Evolutionary conservation across 2,888 invertebrate genomes (phyloP), one percentile per base, ranked within the genome.

Genomic region (Busseola fusca): DNA sequence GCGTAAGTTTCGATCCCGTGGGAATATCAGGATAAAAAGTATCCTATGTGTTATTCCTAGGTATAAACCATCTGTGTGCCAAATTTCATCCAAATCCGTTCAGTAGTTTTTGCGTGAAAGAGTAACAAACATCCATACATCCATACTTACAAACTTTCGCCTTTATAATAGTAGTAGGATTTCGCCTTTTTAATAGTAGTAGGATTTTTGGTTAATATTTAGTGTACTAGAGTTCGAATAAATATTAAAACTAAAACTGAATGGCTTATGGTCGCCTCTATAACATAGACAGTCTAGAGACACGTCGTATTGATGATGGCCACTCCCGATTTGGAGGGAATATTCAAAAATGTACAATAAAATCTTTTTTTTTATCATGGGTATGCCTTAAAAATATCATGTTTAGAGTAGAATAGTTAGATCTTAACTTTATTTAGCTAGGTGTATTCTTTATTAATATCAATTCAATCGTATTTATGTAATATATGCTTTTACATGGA

Each of bases 291-390:
- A 89, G 82, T 82, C 71, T 88, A 91, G 88, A 94, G 93, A 94
- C 94, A 94, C 94, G 94, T 94, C 90, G 92, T 93, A 94, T 93
- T 92, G 93, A 94, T 92, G 91, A 90, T 90, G 92, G 92, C 95
- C 95, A 92, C 94, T 95, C 95, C 94, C 93, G 91, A 89, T 89
- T 90, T 87, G 88, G 95, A 89, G 95, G 93, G 91, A 95, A 91
- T 74, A 68, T 94, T 93, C 84, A 86, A 95, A 93, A 65, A 34
- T n/a, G 0, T 21, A 14, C 6, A 74, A 45, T 52, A 45, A 48
- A 71, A 64, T 57, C 34, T 72, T 56, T 74, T 72, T 80, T 77
- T 81, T 74, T 62, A n/a, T 18, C 16, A n/a, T 54, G 5, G 40
- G 2, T 63, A 16, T 25, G 6, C 1, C 0, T 14, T 37, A 0